Percentiles rank a stretch among this genome's conserved stretches.
Conservation (phyloP, 2,888 invertebrate species). For the Scaptomyza polygonia region DNA sequence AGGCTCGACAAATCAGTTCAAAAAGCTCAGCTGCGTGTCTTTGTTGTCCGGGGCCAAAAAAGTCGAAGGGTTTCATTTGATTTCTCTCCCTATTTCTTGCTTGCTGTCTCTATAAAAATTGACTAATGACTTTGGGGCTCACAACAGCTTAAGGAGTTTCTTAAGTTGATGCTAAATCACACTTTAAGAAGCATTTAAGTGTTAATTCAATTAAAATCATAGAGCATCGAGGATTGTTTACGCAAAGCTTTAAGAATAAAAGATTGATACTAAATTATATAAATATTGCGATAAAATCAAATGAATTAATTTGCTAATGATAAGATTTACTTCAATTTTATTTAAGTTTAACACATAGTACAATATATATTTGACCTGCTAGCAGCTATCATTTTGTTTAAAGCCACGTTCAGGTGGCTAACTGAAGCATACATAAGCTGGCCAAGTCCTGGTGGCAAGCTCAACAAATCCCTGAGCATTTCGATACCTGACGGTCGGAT, state of each 20-base stretch:
- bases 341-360: neutral
- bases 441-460: constrained; percentile 52
- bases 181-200: constrained; percentile 31
- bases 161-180: constrained; percentile 21
- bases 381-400: constrained; percentile 34
- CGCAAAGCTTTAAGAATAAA: too few relatives aligned
- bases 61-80: constrained; percentile 31
- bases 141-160: constrained; percentile 53
- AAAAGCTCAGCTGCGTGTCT: constrained; percentile 75
- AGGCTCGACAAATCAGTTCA: constrained; percentile 72
- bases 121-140: constrained; percentile 69
- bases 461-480: constrained; percentile 70
- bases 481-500: constrained; percentile 70
- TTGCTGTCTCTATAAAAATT: constrained; percentile 68
- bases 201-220: constrained; percentile 3
- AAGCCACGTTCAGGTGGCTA: constrained; percentile 57
- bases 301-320: neutral
- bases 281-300: neutral
- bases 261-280: neutral
- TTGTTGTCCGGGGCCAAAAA: constrained; percentile 41
- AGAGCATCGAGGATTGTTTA: neutral
- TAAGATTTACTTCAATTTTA: constrained; percentile 1
- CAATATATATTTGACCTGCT: constrained; percentile 14
- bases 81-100: constrained; percentile 9
- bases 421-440: constrained; percentile 60